A percentile compares a stretch with the other conserved stretches of the same genome.
These are phyloP conservation scores for Gila orcuttii DNA, from an alignment of 2,113 vertebrate species.

Conservation along the genomic window DNA sequence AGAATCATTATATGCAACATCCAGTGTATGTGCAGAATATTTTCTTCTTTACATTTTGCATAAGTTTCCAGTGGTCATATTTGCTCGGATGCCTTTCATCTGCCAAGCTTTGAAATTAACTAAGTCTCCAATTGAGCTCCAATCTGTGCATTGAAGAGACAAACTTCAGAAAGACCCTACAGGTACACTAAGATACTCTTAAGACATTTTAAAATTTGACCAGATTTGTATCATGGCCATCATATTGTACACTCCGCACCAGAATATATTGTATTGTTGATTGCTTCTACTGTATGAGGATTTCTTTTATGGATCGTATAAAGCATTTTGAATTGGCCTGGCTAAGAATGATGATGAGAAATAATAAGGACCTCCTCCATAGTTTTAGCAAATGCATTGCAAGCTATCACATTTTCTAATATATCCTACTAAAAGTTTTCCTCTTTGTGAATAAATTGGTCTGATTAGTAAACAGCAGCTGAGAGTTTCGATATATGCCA, in stretches of 20 bases:
- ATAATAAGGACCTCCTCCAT: not conserved
- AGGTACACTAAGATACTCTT: not conserved
- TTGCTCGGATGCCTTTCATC: constrained; percentile 6
- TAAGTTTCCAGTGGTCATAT: not conserved
- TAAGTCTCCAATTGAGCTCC: not conserved
- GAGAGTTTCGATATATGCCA: not conserved
- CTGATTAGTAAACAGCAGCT: not conserved
- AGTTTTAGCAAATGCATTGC: not conserved
- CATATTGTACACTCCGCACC: not conserved
- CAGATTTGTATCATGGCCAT: not conserved
- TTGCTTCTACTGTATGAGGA: not conserved
- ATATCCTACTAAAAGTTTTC: not conserved
- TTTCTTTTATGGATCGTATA: not conserved
- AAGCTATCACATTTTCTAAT: not conserved
- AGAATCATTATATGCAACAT: constrained; percentile 9
- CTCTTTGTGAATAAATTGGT: not conserved
- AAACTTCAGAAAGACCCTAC: not conserved
- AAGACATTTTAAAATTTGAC: not conserved
- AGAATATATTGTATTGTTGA: not conserved
- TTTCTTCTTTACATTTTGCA: not conserved
- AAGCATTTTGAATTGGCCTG: not conserved
- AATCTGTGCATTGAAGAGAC: not conserved
- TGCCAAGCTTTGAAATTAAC: constrained; percentile 24
- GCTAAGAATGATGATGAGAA: constrained; percentile 12
- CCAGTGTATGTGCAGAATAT: not conserved